Evolutionary conservation across 1,140 invertebrate species (phyloP).

Genomic region (Argopecten irradians): DNA sequence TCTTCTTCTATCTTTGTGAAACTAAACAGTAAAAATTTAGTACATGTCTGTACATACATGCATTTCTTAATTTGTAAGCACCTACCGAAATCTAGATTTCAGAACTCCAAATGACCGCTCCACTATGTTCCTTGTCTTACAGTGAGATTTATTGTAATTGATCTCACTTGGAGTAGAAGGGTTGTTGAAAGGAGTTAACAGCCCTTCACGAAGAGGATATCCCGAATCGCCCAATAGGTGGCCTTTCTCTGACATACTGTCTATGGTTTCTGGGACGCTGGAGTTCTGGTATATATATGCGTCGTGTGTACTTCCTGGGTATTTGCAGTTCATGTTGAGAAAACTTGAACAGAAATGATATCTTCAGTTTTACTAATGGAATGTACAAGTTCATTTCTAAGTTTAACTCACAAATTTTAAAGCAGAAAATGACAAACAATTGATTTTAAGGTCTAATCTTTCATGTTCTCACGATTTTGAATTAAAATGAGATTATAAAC

Average conservation of each 20-base stretch:
- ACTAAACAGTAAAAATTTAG: not conserved
- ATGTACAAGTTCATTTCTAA: too few relatives aligned
- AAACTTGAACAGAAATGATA: not conserved
- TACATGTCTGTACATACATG: not conserved
- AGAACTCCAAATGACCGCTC: conserved; percentile 43
- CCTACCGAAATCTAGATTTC: conserved; percentile 40
- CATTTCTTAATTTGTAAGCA: too few relatives aligned
- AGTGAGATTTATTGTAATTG: conserved; percentile 40
- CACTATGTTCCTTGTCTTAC: conserved; percentile 27
- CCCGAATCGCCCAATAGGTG: not conserved
- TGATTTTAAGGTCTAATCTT: too few relatives aligned
- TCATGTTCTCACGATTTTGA: too few relatives aligned
- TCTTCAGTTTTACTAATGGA: too few relatives aligned
- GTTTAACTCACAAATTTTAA: too few relatives aligned
- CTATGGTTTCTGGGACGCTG: not conserved
- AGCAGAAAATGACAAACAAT: too few relatives aligned
- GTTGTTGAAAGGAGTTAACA: conserved; percentile 24
- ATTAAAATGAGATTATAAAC: too few relatives aligned
- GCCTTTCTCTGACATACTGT: not conserved
- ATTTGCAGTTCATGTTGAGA: conserved; percentile 32
- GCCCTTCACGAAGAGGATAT: conserved; percentile 12
- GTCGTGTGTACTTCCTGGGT: conserved; percentile 29
- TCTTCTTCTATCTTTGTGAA: not conserved
- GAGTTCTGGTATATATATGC: conserved; percentile 27
- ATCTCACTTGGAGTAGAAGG: not conserved